Conservation (phyloP, 1,140 invertebrate genomes). For the Drosophila parabipectinata region DNA sequence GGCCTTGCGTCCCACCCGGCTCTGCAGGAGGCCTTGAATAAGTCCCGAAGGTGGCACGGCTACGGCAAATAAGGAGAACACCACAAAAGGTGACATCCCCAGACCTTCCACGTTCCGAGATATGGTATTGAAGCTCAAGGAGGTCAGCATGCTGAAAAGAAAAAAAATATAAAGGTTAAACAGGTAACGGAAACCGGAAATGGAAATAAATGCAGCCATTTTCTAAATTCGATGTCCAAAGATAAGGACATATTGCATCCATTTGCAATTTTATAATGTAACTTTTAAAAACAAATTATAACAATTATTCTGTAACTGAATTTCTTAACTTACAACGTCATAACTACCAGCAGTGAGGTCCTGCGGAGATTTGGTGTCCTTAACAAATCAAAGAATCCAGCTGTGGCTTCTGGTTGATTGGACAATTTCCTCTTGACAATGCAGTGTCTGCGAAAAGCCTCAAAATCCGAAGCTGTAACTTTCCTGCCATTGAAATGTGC, state of each 20-base stretch:
- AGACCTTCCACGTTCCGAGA: slow-evolving; percentile 65
- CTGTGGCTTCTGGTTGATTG: slow-evolving; percentile 57
- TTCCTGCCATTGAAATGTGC: slow-evolving; percentile 85
- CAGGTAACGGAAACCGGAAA: background rate
- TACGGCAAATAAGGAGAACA: slow-evolving; percentile 68
- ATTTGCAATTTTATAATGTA: no score
- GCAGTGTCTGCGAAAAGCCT: slow-evolving; percentile 80
- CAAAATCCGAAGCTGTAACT: slow-evolving; percentile 81
- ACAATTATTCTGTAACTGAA: no score
- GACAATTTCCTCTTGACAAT: slow-evolving; percentile 51
- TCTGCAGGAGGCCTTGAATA: slow-evolving; percentile 63
- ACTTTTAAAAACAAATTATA: no score
- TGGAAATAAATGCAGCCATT: no score
- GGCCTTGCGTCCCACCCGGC: slow-evolving; percentile 62
- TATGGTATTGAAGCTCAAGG: slow-evolving; percentile 66
- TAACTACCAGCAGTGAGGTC: slow-evolving; percentile 49
- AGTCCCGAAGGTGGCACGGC: slow-evolving; percentile 62
- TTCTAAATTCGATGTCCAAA: no score
- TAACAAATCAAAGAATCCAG: slow-evolving; percentile 47
- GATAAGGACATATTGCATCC: no score
- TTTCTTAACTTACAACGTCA: slow-evolving; percentile 53
- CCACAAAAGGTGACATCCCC: slow-evolving; percentile 67
- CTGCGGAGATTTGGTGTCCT: slow-evolving; percentile 53
- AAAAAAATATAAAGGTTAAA: background rate
- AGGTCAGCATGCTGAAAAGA: slow-evolving; percentile 57